Percentiles rank a stretch among this genome's conserved stretches.
phyloP scores from a whole-genome alignment of 2,113 vertebrate species.

The Probosciger aterrimus region DNA sequence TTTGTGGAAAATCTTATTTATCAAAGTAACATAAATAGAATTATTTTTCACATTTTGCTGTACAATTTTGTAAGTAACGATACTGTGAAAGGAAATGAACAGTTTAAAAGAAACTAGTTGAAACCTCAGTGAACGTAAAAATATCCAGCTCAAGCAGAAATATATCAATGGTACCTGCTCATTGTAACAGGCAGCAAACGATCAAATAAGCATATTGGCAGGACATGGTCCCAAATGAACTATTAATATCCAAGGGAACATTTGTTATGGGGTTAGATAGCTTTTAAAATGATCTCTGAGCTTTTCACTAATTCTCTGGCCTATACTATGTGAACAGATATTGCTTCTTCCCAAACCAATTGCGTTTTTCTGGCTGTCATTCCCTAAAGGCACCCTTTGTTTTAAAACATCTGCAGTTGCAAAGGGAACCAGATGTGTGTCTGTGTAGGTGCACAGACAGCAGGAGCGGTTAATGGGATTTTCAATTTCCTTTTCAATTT shows the following conservation, averaged over 20 bases:
- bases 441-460: not conserved
- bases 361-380: not conserved
- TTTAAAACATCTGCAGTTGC: not conserved
- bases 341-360: not conserved
- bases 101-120: not conserved
- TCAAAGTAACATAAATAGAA: not conserved
- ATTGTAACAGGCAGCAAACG: not conserved
- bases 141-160: not conserved
- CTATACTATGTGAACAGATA: not conserved
- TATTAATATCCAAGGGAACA: not conserved
- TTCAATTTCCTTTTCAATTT: constrained; percentile 58
- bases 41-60: not conserved
- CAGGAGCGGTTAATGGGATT: not conserved
- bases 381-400: not conserved
- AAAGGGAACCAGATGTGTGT: not conserved
- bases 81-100: not conserved
- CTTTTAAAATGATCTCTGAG: not conserved
- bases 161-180: not conserved
- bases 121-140: not conserved
- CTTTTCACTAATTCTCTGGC: constrained; percentile 21
- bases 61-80: not conserved
- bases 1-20: not conserved
- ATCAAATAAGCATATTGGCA: not conserved
- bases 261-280: not conserved
- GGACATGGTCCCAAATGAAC: not conserved